Conservation (phyloP, 2,113 vertebrate species). For the Pelodiscus sinensis region DNA sequence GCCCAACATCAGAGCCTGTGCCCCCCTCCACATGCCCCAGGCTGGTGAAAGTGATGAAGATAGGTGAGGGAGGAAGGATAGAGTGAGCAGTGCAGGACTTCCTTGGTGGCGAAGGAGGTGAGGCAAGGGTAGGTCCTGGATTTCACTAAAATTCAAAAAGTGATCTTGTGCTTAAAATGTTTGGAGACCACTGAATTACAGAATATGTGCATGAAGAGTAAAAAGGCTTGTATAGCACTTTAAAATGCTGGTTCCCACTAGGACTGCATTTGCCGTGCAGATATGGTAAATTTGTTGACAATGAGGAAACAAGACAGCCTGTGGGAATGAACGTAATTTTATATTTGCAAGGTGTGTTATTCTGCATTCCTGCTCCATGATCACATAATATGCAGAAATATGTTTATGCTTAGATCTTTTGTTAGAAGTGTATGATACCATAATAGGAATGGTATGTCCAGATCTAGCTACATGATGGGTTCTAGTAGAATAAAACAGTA, state of each 20-base stretch:
- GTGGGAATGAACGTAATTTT: not conserved
- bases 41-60: no score
- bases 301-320: not conserved
- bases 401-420: conserved; percentile 13
- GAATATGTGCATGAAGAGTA: not conserved
- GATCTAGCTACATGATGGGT: conserved; percentile 61
- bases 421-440: conserved; percentile 31
- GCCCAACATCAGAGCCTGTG: no score
- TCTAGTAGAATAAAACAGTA: conserved; percentile 74
- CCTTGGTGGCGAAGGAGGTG: no score
- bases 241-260: not conserved
- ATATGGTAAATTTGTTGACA: accelerated
- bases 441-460: conserved; percentile 37
- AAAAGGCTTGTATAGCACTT: not conserved
- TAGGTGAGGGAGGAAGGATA: no score
- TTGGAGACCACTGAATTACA: not conserved
- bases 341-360: conserved; percentile 28
- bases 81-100: no score
- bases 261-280: not conserved
- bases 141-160: no score
- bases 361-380: conserved; percentile 15
- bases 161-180: no score
- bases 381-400: not conserved
- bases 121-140: no score
- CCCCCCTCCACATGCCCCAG: no score